Base-by-base conservation (phyloP, 2,797 vertebrate genomes). In the Bryconaethiops microstoma region DNA sequence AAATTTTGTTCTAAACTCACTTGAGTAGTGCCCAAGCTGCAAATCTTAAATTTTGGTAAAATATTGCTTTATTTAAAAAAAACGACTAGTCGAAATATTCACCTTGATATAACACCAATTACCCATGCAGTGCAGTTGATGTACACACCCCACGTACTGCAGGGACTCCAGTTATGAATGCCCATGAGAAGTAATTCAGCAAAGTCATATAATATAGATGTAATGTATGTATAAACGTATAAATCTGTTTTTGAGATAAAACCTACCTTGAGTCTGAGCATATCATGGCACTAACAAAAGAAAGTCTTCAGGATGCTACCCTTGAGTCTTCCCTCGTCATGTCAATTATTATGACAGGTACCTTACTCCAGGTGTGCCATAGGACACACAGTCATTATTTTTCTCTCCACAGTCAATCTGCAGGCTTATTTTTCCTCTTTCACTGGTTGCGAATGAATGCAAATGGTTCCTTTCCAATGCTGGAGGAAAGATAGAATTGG, bases 381-480 rank as follows among this genome's bases (percentile, higher is more conserved):
- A 60, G 23, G 39, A 73, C 50, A 57, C 13, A 13, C 5, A 63
- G 42, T 23, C 7, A 73, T 57, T 39, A 45, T 62, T 54, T 54
- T 12, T 78, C 52, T 68, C 39, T 35, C 29, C 52, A 21, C 25
- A 25, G 55, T 21, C 45, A 74, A 54, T 57, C 40, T 77, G 39
- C 39, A 71, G 25, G 63, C 55, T 64, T 60, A 16, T 67, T 59
- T 74, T 78, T 67, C 64, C 62, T 40, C 57, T 57, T 50, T 12
- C 59, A n/a, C 29, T 50, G 60, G 60, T 35, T 62, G 60, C 13
- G 69, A 68, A 71, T 59, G 40, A 59, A 70, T 6, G 45, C 79
- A 71, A 83, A 62, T 63, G 71, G 54, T 83, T 50, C 71, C 70
- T 62, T 68, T 55, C 12, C 42, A 62, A 39, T 64, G 57, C 72